Percentiles rank a stretch among this genome's conserved stretches.
phyloP scores from a whole-genome alignment of 2,888 invertebrate species.

The Kuschelorhynchus macadamiae region DNA sequence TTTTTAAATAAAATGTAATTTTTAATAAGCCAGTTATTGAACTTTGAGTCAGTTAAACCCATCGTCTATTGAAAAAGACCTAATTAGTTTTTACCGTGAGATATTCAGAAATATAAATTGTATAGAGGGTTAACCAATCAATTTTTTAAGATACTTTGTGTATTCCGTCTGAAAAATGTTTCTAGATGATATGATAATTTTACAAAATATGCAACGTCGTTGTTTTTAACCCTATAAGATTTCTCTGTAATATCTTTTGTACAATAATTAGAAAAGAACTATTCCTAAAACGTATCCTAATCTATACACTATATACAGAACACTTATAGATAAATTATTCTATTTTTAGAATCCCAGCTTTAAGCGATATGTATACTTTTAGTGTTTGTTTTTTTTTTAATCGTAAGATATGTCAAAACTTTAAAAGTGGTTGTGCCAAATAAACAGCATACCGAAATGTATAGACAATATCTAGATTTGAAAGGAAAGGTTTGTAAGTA shows the following conservation, averaged over 20 bases:
- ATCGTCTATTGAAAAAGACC: no score
- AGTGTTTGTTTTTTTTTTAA: constrained; percentile 41
- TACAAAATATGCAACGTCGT: constrained; percentile 65
- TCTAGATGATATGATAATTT: constrained; percentile 63
- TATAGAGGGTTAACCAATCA: no score
- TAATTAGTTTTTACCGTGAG: no score
- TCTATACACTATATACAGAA: constrained; percentile 42
- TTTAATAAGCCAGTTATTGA: no score
- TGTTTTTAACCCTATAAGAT: constrained; percentile 57
- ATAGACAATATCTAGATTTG: no score
- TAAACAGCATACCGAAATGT: no score
- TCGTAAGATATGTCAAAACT: constrained; percentile 43
- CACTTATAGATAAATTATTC: constrained; percentile 21
- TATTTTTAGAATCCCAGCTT: constrained; percentile 66
- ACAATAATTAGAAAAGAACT: constrained; percentile 25
- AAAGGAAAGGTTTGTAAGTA: no score
- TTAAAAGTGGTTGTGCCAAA: constrained; percentile 8
- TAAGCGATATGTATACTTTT: constrained; percentile 68
- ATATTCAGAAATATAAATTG: no score
- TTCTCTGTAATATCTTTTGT: constrained; percentile 21
- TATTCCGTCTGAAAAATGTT: constrained; percentile 57
- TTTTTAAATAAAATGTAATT: no score
- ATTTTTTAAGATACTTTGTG: constrained; percentile 26
- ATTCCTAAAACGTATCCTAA: constrained; percentile 8
- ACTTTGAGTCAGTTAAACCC: no score